phyloP scores from a whole-genome alignment of 92 coral and sea anemone species.

The Palythoa grandis region DNA sequence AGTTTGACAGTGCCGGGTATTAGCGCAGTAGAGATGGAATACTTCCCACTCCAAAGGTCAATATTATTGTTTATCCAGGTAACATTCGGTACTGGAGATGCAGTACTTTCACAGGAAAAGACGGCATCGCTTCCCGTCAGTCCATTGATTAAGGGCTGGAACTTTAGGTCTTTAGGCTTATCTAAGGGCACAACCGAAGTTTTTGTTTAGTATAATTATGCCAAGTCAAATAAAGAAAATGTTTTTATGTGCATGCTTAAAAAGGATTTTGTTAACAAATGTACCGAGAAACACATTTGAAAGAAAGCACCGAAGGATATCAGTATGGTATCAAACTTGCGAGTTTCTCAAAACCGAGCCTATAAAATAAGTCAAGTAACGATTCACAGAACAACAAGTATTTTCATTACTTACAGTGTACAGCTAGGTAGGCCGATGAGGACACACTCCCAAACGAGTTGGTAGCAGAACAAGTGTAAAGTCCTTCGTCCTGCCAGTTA shows the following conservation, averaged over 20 bases:
- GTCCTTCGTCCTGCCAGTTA: not conserved
- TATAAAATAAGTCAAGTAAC: too few species aligned
- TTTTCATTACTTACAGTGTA: not conserved
- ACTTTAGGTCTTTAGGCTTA: not conserved
- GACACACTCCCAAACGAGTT: not conserved
- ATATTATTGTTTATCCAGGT: not conserved
- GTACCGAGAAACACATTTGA: too few species aligned
- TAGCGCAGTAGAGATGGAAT: not conserved
- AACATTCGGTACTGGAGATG: not conserved
- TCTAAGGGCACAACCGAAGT: not conserved
- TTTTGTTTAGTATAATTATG: not conserved
- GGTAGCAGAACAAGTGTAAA: constrained; percentile 3
- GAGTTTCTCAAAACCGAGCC: too few species aligned
- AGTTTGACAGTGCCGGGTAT: not conserved
- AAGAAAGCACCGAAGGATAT: too few species aligned
- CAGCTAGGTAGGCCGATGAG: not conserved
- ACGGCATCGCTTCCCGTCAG: not conserved
- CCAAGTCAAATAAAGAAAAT: too few species aligned
- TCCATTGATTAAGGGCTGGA: not conserved
- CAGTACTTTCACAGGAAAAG: not conserved
- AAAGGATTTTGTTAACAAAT: too few species aligned
- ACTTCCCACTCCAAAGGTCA: not conserved
- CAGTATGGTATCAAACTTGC: too few species aligned
- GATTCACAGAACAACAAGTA: too few species aligned
- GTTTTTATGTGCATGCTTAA: too few species aligned